phyloP scores from a whole-genome alignment of 2,888 invertebrate species.

The Plemyria rubiginata region DNA sequence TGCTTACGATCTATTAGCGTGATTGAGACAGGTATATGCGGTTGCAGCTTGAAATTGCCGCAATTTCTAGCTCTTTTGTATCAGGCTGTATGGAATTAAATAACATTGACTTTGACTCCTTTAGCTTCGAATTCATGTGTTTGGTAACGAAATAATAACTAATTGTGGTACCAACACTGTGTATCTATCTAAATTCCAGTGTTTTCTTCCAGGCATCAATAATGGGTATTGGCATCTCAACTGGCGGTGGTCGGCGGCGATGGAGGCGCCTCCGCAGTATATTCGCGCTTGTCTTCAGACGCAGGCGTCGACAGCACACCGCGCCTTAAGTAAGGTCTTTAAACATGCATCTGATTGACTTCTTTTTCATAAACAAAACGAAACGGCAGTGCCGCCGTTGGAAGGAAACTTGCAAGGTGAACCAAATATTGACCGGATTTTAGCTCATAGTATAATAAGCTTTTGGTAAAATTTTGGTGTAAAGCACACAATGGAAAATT shows the following conservation, averaged over 20 bases:
- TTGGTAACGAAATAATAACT: no score
- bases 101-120: no score
- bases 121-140: no score
- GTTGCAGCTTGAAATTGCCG: no score
- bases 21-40: no score
- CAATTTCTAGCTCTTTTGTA: no score
- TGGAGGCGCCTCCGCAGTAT: constrained; percentile 94
- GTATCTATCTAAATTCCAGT: no score
- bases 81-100: no score
- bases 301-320: constrained; percentile 79
- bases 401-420: not conserved
- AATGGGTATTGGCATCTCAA: constrained; percentile 74
- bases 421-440: not conserved
- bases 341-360: not conserved
- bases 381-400: not conserved
- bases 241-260: constrained; percentile 88
- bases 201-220: constrained; percentile 71
- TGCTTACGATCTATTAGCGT: no score
- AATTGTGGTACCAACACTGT: no score
- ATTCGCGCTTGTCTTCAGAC: constrained; percentile 91
- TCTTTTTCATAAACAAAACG: not conserved
- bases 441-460: not conserved
- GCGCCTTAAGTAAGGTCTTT: constrained; percentile 54
- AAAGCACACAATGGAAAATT: not conserved
- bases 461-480: not conserved